These are phyloP conservation scores for Leptopilina myrica DNA, from an alignment of 2,888 invertebrate genomes.

Conservation along the genomic window DNA sequence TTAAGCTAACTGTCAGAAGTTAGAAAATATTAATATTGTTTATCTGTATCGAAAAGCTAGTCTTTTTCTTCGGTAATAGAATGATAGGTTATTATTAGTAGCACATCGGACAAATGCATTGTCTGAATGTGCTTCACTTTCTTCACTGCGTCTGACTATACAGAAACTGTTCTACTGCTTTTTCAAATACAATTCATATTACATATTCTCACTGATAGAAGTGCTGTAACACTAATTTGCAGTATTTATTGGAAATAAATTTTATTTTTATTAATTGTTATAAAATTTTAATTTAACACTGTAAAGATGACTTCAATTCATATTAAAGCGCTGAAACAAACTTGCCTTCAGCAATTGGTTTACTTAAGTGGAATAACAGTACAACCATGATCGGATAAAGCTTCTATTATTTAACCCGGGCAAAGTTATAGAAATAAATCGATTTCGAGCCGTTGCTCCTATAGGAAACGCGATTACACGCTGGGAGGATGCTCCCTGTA, in stretches of 20 bases:
- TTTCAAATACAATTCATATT: not conserved
- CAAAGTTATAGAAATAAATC: conserved; percentile 37
- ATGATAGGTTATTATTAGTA: too few species aligned
- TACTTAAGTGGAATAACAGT: conserved; percentile 24
- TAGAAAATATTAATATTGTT: too few species aligned
- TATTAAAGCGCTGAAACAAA: not conserved
- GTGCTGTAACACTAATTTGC: too few species aligned
- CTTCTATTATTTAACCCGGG: conserved; percentile 30
- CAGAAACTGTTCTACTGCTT: conserved; percentile 7
- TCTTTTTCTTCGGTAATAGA: too few species aligned
- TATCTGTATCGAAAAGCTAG: too few species aligned
- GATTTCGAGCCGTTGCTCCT: conserved; percentile 12
- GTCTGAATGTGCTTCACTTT: not conserved
- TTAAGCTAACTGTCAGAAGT: too few species aligned
- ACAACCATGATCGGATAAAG: conserved; percentile 17
- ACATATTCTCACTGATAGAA: not conserved
- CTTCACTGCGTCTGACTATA: conserved; percentile 16
- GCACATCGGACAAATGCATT: not conserved
- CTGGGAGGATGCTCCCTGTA: conserved; percentile 60
- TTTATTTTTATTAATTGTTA: not conserved
- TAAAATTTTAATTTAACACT: not conserved
- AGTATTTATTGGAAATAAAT: not conserved
- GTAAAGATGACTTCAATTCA: not conserved
- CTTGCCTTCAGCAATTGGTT: conserved; percentile 10
- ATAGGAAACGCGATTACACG: conserved; percentile 65